Evolutionary conservation across 30 jellyfish, hydroid and myxozoan species (phyloP), one percentile per base, ranked within the genome.

Genomic region (Phacellophora camtschatica): DNA sequence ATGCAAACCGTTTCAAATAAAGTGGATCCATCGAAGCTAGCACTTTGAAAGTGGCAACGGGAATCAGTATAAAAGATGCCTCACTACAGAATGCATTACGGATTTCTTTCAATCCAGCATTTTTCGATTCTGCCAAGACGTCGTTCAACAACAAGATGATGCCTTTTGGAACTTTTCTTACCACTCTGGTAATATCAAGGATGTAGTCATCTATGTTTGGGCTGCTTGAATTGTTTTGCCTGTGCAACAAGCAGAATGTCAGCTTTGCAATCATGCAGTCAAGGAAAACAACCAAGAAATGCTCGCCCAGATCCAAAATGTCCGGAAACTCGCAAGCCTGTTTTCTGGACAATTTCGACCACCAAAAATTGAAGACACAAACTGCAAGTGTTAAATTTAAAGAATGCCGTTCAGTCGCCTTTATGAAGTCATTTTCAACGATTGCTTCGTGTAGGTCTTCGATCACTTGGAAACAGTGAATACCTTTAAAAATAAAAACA

Each of bases 1-100:
- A 12, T 0, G 80, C 28, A 32, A 77, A 62, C 16, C 71, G 33
- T 53, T 32, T 42, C 64, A 61, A 20, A 62, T 46, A 77, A 32
- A 77, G 32, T 13, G 89, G 74, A 46, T 77, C 89, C 89, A 77
- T 62, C 34, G 33, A 22, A 1, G 81, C 81, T 2, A 77, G 32
- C 24, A 77, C 12, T 65, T 62, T 77, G 29, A 77, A 12, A 29
- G 45, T 9, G 1, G 69, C 89, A 27, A 77, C 31, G 8, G 89
- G 82, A 22, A 39, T 43, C 13, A 77, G 66, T 29, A 18, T 8
- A 22, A 31, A 3, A 0, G 46, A 4, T 6, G 12, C 30, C 15
- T 32, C 30, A 1, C 45, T 11, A 77, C 30, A 3, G 24, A 77
- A 24, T 3, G 2, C 13, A 24, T 36, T 5, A n/a, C 89, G 89